Conservation (phyloP, 1,140 invertebrate genomes). For the Aphelinus atriplicis region DNA sequence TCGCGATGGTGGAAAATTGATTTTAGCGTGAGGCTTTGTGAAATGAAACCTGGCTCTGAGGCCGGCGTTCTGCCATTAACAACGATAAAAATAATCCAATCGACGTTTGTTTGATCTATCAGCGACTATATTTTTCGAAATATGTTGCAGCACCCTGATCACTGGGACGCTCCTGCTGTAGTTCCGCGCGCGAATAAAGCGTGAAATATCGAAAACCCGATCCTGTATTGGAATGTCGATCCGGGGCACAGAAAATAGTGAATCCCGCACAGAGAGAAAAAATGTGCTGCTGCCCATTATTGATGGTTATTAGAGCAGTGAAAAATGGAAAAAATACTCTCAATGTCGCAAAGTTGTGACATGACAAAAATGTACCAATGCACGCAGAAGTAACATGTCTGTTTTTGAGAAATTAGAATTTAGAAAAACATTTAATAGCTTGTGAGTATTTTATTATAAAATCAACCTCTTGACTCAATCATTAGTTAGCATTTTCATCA, state of each 20-base stretch:
- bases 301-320: no score
- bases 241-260: not conserved
- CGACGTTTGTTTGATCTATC: constrained; percentile 64
- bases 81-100: constrained; percentile 66
- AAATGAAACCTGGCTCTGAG: constrained; percentile 58
- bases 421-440: no score
- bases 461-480: no score
- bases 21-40: constrained; percentile 62
- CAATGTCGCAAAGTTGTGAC: no score
- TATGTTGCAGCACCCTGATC: constrained; percentile 42
- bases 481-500: no score
- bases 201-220: constrained; percentile 2
- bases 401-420: no score
- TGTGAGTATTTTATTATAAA: no score
- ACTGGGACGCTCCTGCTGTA: constrained; percentile 19
- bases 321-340: no score
- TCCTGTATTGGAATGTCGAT: not conserved
- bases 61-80: constrained; percentile 57
- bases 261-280: not conserved
- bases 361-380: no score
- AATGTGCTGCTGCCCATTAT: not conserved
- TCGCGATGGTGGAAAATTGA: constrained; percentile 57
- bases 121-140: constrained; percentile 50
- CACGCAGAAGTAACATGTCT: no score
- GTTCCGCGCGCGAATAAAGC: constrained; percentile 11